Base-by-base conservation (phyloP, 2,113 vertebrate species). In the Sphaerodactylus townsendi region DNA sequence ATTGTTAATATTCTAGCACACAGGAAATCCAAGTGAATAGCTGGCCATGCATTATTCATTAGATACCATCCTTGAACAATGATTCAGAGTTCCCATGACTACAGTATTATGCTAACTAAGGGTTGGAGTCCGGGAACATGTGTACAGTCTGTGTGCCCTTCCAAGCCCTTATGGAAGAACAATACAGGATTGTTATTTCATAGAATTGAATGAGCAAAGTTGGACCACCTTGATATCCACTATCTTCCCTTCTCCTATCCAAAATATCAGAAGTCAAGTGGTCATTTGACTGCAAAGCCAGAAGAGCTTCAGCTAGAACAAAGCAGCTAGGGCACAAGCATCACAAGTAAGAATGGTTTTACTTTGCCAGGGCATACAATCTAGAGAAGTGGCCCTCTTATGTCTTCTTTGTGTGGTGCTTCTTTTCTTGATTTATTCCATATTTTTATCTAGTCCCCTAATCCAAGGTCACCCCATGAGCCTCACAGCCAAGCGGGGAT, bases 61-160 rank as follows among this genome's bases (percentile, higher is more conserved):
- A 89, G 87, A 90, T 59, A 48, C 1, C 87, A 64, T 62, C 72
- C 91, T 91, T 88, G 81, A 92, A 92, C 79, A 87, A 48, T 88
- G 86, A 72, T 85, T 1, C 1, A 75, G 86, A 86, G 90, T 91
- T 94, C 90, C 92, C 92, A 91, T 88, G 90, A 75, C 92, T 92
- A 92, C 83, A 0, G 28, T 75, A 87, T 68, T 74, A 92, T 90
- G 66, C 81, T 82, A 88, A 87, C 86, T 77, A 88, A 84, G 85
- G 79, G 72, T 35, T 5, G 1, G 79, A 87, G 80, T 33, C 82
- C 76, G 72, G 81, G 91, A 83, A 13, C 69, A 81, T 1, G 0
- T n/a, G 21, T 41, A 65, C 37, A 41, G 46, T 73, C 65, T 39
- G 19, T n/a, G 66, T 35, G 66, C 50, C 53, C 74, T 62, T 70